Evolutionary conservation across 1,140 invertebrate genomes (phyloP).

Genomic region (Drosophila lacertosa): DNA sequence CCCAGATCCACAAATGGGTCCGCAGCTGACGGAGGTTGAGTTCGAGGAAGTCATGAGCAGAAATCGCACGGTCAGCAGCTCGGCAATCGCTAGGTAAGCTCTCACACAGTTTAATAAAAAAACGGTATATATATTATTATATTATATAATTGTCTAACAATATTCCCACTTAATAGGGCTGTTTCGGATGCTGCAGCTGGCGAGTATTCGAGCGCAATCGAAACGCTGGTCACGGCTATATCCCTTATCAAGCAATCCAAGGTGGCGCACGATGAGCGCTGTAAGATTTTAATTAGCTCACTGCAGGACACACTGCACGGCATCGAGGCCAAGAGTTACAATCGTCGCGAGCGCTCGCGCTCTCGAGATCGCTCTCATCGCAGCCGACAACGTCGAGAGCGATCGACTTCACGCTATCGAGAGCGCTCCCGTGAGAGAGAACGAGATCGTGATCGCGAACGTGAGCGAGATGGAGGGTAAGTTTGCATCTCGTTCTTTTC

Average conservation of each 20-base stretch:
- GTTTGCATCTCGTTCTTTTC: slow-evolving; percentile 6
- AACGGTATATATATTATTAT: neutral
- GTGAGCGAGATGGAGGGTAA: slow-evolving; percentile 87
- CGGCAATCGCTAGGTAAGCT: slow-evolving; percentile 91
- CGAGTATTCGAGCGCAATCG: slow-evolving; percentile 98
- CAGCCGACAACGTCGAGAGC: slow-evolving; percentile 89
- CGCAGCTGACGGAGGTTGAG: slow-evolving; percentile 94
- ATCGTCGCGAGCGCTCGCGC: slow-evolving; percentile 86
- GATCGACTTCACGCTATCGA: slow-evolving; percentile 91
- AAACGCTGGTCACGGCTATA: slow-evolving; percentile 99
- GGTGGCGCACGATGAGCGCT: slow-evolving; percentile 98
- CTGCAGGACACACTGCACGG: slow-evolving; percentile 97
- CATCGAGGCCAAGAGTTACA: slow-evolving; percentile 83
- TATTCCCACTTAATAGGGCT: slow-evolving; percentile 86
- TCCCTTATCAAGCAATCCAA: slow-evolving; percentile 99
- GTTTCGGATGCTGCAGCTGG: slow-evolving; percentile 98
- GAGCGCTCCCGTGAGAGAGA: slow-evolving; percentile 88
- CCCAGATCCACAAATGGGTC: slow-evolving; percentile 85
- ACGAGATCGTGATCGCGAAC: slow-evolving; percentile 88
- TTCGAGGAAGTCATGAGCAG: slow-evolving; percentile 99
- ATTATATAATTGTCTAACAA: too few species aligned
- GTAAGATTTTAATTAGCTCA: slow-evolving; percentile 98
- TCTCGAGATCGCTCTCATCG: slow-evolving; percentile 91
- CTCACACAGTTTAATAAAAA: neutral
- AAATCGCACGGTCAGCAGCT: slow-evolving; percentile 98